Percentiles rank a stretch among this genome's conserved stretches.
Conservation (phyloP, 1,140 invertebrate genomes). For the Orchesella cincta region DNA sequence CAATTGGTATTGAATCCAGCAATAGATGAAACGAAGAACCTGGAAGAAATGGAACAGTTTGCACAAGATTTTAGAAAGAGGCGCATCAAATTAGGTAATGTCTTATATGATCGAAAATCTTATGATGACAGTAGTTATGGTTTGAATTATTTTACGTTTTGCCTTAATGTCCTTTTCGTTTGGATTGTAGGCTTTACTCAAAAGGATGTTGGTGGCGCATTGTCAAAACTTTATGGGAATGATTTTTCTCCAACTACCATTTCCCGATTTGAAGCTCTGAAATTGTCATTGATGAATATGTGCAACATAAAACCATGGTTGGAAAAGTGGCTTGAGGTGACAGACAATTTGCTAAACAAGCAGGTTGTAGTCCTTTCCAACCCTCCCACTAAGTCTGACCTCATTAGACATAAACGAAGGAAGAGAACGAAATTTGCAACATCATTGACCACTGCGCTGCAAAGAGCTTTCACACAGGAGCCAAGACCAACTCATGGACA, state of each 20-base stretch:
- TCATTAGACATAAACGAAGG: slow-evolving; percentile 87
- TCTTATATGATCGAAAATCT: no score
- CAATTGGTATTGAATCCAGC: no score
- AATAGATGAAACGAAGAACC: slow-evolving; percentile 87
- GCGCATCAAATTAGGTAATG: slow-evolving; percentile 82
- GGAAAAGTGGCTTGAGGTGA: slow-evolving; percentile 96
- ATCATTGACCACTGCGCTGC: slow-evolving; percentile 84
- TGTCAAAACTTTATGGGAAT: slow-evolving; percentile 98
- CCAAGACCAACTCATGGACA: slow-evolving; percentile 97
- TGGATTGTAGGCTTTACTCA: slow-evolving; percentile 90
- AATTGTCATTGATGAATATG: slow-evolving; percentile 99
- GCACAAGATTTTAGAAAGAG: slow-evolving; percentile 95
- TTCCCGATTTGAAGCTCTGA: slow-evolving; percentile 95
- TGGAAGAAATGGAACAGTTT: slow-evolving; percentile 94
- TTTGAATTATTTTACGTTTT: no score
- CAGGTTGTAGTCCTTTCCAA: slow-evolving; percentile 76
- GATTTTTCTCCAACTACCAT: slow-evolving; percentile 99
- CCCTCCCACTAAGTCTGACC: slow-evolving; percentile 75
- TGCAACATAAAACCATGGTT: slow-evolving; percentile 96
- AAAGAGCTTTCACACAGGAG: slow-evolving; percentile 91
- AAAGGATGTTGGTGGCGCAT: slow-evolving; percentile 95
- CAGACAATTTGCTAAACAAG: slow-evolving; percentile 83
- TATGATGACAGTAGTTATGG: no score
- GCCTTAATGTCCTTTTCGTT: no score
- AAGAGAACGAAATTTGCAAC: slow-evolving; percentile 98